phyloP scores from a whole-genome alignment of 2,797 vertebrate species.

The Acrocephalus scirpaceus region DNA sequence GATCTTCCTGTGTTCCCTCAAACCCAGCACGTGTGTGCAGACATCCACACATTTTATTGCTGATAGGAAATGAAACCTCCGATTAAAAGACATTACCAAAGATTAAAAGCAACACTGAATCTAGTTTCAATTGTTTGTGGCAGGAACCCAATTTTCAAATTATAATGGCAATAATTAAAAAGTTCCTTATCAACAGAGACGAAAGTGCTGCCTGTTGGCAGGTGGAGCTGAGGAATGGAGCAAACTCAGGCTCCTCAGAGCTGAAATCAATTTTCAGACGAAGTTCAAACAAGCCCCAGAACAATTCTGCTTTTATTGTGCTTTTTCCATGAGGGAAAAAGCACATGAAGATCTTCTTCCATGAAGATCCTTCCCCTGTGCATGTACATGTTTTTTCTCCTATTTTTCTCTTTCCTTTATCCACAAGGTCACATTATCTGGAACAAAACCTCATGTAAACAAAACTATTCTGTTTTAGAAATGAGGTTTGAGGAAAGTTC shows the following conservation, averaged over 20 bases:
- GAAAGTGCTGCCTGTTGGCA: slow-evolving; percentile 25
- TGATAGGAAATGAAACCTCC: slow-evolving; percentile 55
- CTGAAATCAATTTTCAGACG: slow-evolving; percentile 16
- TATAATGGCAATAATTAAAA: slow-evolving; percentile 78
- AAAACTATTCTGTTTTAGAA: neutral
- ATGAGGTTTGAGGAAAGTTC: neutral
- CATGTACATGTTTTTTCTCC: neutral
- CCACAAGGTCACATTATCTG: neutral
- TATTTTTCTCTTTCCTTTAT: neutral
- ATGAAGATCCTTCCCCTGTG: neutral
- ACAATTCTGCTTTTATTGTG: neutral
- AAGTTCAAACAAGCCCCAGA: slow-evolving; percentile 20
- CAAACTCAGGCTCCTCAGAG: neutral
- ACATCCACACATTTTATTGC: neutral
- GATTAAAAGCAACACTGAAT: slow-evolving; percentile 60
- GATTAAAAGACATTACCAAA: slow-evolving; percentile 61
- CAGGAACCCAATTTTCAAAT: slow-evolving; percentile 70
- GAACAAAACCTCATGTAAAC: neutral
- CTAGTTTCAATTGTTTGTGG: slow-evolving; percentile 68
- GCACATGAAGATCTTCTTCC: too few relatives aligned
- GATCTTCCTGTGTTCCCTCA: neutral
- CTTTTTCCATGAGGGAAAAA: neutral
- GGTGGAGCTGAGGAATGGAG: neutral
- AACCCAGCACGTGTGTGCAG: neutral
- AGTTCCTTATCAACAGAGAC: slow-evolving; percentile 64